Evolutionary conservation across 2,113 vertebrate genomes (phyloP).

Genomic region (Labeo rohita): DNA sequence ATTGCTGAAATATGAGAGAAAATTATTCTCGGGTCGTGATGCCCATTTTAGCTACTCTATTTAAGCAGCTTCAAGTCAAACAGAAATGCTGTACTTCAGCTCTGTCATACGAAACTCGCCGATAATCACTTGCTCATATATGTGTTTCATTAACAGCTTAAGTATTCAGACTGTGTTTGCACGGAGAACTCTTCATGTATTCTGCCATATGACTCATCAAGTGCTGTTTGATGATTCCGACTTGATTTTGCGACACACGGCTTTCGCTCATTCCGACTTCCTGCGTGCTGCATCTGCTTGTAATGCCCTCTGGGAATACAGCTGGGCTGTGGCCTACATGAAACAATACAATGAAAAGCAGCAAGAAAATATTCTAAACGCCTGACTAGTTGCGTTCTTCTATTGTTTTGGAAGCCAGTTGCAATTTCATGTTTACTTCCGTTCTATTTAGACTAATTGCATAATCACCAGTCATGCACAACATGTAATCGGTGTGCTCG

Average conservation of each 20-base stretch:
- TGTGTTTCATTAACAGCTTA: not conserved
- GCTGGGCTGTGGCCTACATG: slow-evolving; percentile 71
- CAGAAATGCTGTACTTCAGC: not conserved
- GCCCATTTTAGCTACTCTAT: not conserved
- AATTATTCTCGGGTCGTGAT: not conserved
- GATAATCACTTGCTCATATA: slow-evolving; percentile 9
- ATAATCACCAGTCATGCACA: not conserved
- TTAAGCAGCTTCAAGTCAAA: not conserved
- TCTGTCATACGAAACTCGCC: not conserved
- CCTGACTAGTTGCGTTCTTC: slow-evolving; percentile 66
- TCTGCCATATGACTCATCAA: slow-evolving; percentile 55
- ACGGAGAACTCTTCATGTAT: slow-evolving; percentile 32
- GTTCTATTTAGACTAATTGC: not conserved
- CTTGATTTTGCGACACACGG: slow-evolving; percentile 44
- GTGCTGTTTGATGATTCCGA: slow-evolving; percentile 47
- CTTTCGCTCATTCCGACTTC: slow-evolving; percentile 57
- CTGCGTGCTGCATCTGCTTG: slow-evolving; percentile 71
- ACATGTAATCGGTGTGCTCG: not conserved
- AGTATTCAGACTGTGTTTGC: slow-evolving; percentile 23
- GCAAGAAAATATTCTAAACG: slow-evolving; percentile 38
- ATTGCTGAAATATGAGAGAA: not conserved
- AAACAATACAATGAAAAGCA: slow-evolving; percentile 65
- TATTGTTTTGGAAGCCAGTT: slow-evolving; percentile 25
- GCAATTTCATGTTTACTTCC: slow-evolving; percentile 8
- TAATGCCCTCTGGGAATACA: slow-evolving; percentile 71